Evolutionary conservation across 2,888 invertebrate species (phyloP).

Genomic region (Hirtodrosophila duncani): DNA sequence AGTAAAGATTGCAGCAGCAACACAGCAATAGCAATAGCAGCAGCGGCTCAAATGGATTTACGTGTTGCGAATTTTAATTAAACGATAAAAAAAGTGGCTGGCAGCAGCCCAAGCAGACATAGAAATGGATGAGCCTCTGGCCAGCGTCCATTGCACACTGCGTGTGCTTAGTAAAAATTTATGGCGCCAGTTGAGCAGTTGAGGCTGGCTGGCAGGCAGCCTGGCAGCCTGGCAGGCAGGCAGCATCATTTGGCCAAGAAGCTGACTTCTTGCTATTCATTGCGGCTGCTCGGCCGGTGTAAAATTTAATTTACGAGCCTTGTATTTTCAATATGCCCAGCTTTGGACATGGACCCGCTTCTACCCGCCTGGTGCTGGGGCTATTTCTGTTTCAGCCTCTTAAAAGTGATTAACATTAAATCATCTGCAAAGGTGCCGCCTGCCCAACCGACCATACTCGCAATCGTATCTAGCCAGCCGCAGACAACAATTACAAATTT

Average conservation of each 20-base stretch:
- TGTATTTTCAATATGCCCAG: slow-evolving; percentile 61
- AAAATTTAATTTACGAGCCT: slow-evolving; percentile 72
- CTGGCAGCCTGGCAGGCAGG: slow-evolving; percentile 1
- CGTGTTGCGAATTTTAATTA: slow-evolving; percentile 75
- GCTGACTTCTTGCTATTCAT: slow-evolving; percentile 57
- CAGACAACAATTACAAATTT: slow-evolving; percentile 63
- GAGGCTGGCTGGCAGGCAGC: slow-evolving; percentile 3
- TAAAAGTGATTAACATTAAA: slow-evolving; percentile 72
- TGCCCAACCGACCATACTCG: slow-evolving; percentile 43
- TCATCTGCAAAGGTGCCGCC: slow-evolving; percentile 56
- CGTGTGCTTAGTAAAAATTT: slow-evolving; percentile 70
- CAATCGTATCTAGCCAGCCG: slow-evolving; percentile 19
- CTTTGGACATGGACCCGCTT: not conserved
- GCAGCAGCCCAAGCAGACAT: slow-evolving; percentile 43
- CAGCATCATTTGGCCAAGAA: slow-evolving; percentile 59
- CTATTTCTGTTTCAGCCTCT: slow-evolving; percentile 19
- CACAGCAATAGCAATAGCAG: slow-evolving; percentile 74
- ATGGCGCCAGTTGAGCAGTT: slow-evolving; percentile 35
- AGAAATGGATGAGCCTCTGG: slow-evolving; percentile 56
- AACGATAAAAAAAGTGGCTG: slow-evolving; percentile 63
- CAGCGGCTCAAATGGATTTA: slow-evolving; percentile 73
- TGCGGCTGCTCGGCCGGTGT: slow-evolving; percentile 52
- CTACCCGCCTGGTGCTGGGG: not conserved
- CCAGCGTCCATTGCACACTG: slow-evolving; percentile 49
- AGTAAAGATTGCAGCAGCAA: slow-evolving; percentile 72